Evolutionary conservation across 2,888 invertebrate genomes (phyloP).

Genomic region (Apodemia zela): DNA sequence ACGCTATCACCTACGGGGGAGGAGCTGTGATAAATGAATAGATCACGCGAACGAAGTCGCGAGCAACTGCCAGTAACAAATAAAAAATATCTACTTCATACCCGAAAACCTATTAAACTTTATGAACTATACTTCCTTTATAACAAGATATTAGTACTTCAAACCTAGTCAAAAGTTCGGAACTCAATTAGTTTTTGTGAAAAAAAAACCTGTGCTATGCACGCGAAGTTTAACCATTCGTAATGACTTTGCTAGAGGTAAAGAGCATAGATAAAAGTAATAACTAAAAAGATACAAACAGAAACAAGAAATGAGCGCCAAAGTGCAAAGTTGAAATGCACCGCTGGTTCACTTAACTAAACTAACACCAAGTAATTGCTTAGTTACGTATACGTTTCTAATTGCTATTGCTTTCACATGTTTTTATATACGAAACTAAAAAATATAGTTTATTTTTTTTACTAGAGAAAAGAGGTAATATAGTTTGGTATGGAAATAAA

Average conservation of each 20-base stretch:
- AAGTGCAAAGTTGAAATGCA: slow-evolving; percentile 46
- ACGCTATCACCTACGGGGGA: too few relatives aligned
- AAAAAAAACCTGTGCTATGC: slow-evolving; percentile 28
- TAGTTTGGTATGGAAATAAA: too few relatives aligned
- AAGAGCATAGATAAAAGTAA: slow-evolving; percentile 39
- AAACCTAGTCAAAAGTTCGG: slow-evolving; percentile 11
- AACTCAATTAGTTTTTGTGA: slow-evolving; percentile 23
- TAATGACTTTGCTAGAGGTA: slow-evolving; percentile 28
- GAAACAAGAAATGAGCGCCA: slow-evolving; percentile 42
- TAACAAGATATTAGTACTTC: slow-evolving; percentile 14
- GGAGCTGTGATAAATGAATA: too few relatives aligned
- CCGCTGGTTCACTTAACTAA: slow-evolving; percentile 40
- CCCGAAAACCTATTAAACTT: slow-evolving; percentile 12
- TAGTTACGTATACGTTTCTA: slow-evolving; percentile 39
- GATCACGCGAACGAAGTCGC: too few relatives aligned
- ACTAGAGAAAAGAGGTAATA: too few relatives aligned
- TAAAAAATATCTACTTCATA: not conserved
- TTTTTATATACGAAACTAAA: too few relatives aligned
- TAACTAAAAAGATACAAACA: slow-evolving; percentile 41
- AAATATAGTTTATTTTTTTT: too few relatives aligned
- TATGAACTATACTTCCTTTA: slow-evolving; percentile 1
- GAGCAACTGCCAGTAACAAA: too few relatives aligned
- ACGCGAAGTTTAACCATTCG: slow-evolving; percentile 28
- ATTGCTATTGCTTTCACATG: slow-evolving; percentile 22
- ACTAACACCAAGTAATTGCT: slow-evolving; percentile 42